These are phyloP conservation scores for Xestia rhomboidea DNA, from an alignment of 2,888 invertebrate genomes.

Conservation along the genomic window DNA sequence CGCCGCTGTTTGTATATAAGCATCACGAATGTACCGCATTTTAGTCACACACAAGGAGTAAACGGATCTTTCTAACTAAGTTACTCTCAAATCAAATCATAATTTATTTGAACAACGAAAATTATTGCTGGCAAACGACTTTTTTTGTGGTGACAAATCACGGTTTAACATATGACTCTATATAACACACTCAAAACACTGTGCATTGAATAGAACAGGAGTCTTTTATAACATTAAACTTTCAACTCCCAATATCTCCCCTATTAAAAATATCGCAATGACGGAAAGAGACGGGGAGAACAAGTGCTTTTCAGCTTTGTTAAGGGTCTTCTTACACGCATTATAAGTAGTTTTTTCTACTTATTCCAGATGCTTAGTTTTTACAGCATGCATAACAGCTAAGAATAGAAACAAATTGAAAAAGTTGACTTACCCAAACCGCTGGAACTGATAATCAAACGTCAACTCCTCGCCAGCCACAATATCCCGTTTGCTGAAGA, in stretches of 20 bases:
- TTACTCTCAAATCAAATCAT: no score
- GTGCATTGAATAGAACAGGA: neutral
- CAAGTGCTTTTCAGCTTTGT: neutral
- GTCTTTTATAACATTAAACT: no score
- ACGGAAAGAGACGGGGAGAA: neutral
- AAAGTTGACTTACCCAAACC: constrained; percentile 94
- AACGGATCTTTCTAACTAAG: neutral
- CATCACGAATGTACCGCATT: neutral
- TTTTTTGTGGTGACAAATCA: neutral
- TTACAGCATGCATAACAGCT: constrained; percentile 1
- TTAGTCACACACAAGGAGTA: neutral
- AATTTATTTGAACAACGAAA: no score
- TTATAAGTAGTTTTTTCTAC: neutral
- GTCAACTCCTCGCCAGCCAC: constrained; percentile 98
- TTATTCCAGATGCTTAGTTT: neutral
- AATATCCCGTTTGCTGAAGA: constrained; percentile 97
- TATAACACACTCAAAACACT: neutral
- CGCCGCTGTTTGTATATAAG: neutral
- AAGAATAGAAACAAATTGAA: neutral
- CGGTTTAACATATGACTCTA: neutral
- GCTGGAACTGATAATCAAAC: constrained; percentile 99
- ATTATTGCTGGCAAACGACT: neutral
- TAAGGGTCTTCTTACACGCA: neutral
- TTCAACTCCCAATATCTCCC: neutral
- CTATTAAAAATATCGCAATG: no score